Evolutionary conservation across 2,113 vertebrate genomes (phyloP).

Genomic region (Poecile atricapillus): DNA sequence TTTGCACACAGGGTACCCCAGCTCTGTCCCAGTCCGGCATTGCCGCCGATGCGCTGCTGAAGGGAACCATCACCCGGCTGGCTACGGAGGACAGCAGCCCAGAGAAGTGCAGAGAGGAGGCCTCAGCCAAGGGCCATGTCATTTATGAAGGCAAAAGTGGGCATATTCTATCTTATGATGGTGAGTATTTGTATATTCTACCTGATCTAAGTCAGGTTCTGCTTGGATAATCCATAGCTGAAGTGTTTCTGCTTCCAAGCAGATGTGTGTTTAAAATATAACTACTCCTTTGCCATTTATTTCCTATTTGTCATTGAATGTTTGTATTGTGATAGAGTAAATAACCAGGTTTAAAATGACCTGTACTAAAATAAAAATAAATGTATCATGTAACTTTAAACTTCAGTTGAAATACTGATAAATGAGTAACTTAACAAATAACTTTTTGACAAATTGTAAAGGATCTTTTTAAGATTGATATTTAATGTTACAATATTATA

Average conservation of each 20-base stretch:
- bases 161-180: conserved; percentile 92
- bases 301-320: background rate
- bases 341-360: background rate
- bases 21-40: conserved; percentile 87
- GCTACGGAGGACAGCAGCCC: conserved; percentile 87
- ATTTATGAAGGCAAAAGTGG: conserved; percentile 97
- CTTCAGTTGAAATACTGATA: background rate
- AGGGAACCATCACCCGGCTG: conserved; percentile 88
- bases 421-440: background rate
- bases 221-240: background rate
- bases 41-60: conserved; percentile 85
- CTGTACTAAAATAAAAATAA: background rate
- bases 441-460: background rate
- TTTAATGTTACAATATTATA: background rate
- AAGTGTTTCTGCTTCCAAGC: background rate
- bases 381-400: background rate
- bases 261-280: background rate
- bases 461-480: background rate
- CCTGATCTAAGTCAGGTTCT: background rate
- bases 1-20: conserved; percentile 85
- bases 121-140: conserved; percentile 89
- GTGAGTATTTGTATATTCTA: conserved; percentile 71
- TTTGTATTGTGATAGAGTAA: background rate
- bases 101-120: conserved; percentile 88
- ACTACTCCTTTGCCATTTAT: background rate